Conservation (phyloP, 2,888 invertebrate genomes). For the Lasius platythorax region DNA sequence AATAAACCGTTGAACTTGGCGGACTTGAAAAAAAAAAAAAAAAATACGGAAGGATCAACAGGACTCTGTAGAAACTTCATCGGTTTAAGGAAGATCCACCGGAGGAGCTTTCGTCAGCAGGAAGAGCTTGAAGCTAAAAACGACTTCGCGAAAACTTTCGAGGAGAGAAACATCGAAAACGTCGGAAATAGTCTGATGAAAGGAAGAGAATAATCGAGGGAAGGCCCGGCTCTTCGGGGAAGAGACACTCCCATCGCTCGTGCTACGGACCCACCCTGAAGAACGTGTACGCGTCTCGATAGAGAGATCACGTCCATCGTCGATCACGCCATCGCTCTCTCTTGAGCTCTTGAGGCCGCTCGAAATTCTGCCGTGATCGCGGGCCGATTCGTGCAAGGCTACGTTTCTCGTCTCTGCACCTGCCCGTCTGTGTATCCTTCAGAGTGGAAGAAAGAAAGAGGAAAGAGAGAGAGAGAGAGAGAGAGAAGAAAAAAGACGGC, state of each 20-base stretch:
- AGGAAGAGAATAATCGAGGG: background rate
- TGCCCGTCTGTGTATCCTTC: constrained; percentile 18
- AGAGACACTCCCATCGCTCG: constrained; percentile 48
- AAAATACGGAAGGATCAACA: constrained; percentile 23
- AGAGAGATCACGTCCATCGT: constrained; percentile 46
- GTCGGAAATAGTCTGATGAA: background rate
- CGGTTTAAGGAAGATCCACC: background rate
- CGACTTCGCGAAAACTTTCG: background rate
- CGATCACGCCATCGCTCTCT: constrained; percentile 47
- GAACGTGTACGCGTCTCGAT: constrained; percentile 35
- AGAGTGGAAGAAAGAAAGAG: background rate
- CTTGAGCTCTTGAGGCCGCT: background rate
- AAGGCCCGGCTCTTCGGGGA: constrained; percentile 30
- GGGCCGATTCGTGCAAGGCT: constrained; percentile 10
- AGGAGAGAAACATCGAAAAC: background rate
- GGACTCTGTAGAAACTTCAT: constrained; percentile 13
- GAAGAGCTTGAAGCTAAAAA: constrained; percentile 14
- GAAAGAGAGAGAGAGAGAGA: constrained; percentile 19
- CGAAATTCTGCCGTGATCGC: constrained; percentile 31
- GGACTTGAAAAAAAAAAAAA: background rate
- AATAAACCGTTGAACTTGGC: constrained; percentile 33
- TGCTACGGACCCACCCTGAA: constrained; percentile 27
- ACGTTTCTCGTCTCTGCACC: constrained; percentile 37
- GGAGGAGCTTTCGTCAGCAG: background rate
- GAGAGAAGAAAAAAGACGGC: constrained; percentile 40